Percentiles rank a stretch among this genome's conserved stretches.
phyloP scores from a whole-genome alignment of 2,113 vertebrate species.

The Greenwoodochromis staneri region DNA sequence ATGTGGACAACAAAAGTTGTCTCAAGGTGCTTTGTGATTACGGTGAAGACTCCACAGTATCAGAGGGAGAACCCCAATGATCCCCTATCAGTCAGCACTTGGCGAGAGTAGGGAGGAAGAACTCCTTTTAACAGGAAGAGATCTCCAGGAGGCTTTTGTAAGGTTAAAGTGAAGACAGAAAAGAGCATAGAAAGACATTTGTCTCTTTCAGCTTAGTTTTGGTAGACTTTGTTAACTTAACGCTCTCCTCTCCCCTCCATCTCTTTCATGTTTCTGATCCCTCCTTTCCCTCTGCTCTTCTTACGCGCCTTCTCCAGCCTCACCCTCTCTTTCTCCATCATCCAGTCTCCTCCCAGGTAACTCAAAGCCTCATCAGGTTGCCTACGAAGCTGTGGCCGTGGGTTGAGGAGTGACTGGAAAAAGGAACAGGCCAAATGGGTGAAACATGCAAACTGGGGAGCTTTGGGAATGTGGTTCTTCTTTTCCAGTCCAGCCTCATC shows the following conservation, averaged over 20 bases:
- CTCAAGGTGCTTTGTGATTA: background rate
- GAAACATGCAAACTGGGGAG: conserved; percentile 69
- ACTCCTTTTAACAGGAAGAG: background rate
- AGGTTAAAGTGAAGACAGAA: background rate
- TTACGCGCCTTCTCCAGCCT: conserved; percentile 45
- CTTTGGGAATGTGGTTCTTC: background rate
- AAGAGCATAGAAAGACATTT: background rate
- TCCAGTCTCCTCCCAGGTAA: conserved; percentile 62
- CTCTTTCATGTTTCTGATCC: conserved; percentile 24
- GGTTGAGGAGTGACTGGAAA: conserved; percentile 72
- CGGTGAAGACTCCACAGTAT: rapidly evolving
- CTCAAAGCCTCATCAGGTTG: conserved; percentile 64
- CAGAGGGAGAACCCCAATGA: background rate
- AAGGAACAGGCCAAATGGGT: conserved; percentile 61
- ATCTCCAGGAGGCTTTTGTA: background rate
- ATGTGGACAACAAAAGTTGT: rapidly evolving
- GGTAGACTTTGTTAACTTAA: background rate
- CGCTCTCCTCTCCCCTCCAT: conserved; percentile 43
- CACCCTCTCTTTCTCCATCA: conserved; percentile 39
- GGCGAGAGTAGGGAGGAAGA: background rate
- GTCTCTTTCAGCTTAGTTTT: background rate
- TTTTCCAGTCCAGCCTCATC: background rate
- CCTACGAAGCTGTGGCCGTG: conserved; percentile 65
- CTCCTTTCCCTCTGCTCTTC: conserved; percentile 16
- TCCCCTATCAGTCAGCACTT: background rate